A percentile compares a stretch with the other conserved stretches of the same genome.
phyloP scores from a whole-genome alignment of 2,797 vertebrate genomes.

The Amblyopsis hoosieri region DNA sequence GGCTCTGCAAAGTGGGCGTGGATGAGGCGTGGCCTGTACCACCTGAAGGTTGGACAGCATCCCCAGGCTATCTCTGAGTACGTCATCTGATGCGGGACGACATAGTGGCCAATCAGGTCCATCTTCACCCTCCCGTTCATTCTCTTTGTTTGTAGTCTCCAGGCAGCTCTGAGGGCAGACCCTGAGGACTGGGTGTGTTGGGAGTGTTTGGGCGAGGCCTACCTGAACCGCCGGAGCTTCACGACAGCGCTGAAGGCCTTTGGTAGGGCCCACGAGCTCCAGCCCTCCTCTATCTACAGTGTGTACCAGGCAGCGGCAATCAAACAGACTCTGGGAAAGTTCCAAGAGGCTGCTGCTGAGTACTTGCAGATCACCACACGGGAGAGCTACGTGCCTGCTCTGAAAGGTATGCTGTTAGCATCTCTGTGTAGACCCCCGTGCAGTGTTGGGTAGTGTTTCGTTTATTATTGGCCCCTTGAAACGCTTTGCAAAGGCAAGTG shows the following conservation, averaged over 20 bases:
- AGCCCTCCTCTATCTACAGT: slow-evolving; percentile 89
- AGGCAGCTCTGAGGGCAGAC: slow-evolving; percentile 94
- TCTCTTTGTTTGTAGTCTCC: slow-evolving; percentile 72
- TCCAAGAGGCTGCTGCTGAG: slow-evolving; percentile 85
- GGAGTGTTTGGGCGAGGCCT: slow-evolving; percentile 96
- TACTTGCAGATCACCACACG: slow-evolving; percentile 86
- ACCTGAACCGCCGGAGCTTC: slow-evolving; percentile 91
- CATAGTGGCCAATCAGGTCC: neutral
- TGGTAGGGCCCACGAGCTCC: slow-evolving; percentile 88
- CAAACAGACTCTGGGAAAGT: slow-evolving; percentile 92
- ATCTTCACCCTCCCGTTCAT: neutral
- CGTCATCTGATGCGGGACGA: slow-evolving; percentile 42
- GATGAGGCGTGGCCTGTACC: slow-evolving; percentile 92
- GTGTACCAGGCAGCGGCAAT: slow-evolving; percentile 91
- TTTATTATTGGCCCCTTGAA: too few relatives aligned
- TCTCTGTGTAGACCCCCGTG: slow-evolving; percentile 1
- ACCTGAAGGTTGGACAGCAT: slow-evolving; percentile 86
- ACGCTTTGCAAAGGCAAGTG: too few relatives aligned
- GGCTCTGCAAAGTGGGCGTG: slow-evolving; percentile 97
- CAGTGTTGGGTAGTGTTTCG: neutral
- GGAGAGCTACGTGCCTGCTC: slow-evolving; percentile 92
- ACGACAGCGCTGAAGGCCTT: slow-evolving; percentile 93
- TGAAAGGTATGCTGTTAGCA: slow-evolving; percentile 84
- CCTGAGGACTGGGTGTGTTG: slow-evolving; percentile 94
- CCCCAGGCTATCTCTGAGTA: slow-evolving; percentile 91